Evolutionary conservation across 2,888 invertebrate species (phyloP).

Genomic region (Cheilosia impressa): DNA sequence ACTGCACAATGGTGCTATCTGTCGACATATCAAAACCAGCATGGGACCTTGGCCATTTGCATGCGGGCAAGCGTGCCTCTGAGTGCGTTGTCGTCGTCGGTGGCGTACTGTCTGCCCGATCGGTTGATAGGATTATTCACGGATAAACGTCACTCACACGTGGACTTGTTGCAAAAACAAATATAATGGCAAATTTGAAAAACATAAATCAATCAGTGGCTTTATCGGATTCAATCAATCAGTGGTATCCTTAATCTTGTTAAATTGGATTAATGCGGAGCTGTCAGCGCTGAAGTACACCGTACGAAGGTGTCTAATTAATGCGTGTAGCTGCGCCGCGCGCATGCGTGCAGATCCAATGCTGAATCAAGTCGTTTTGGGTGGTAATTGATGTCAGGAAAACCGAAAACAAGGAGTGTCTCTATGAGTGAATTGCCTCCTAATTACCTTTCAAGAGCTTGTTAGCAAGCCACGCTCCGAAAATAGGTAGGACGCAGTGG

Average conservation of each 20-base stretch:
- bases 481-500: constrained; percentile 25
- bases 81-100: not conserved
- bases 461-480: constrained; percentile 18
- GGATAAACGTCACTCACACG: constrained; percentile 35
- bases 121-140: constrained; percentile 28
- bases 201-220: constrained; percentile 61
- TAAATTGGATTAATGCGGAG: constrained; percentile 35
- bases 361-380: constrained; percentile 42
- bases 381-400: constrained; percentile 43
- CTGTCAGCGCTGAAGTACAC: constrained; percentile 17
- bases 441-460: constrained; percentile 56
- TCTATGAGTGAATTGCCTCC: constrained; percentile 41
- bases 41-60: constrained; percentile 17
- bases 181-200: constrained; percentile 6
- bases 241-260: constrained; percentile 63
- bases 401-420: constrained; percentile 54
- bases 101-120: constrained; percentile 35
- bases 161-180: not conserved
- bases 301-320: constrained; percentile 53
- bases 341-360: constrained; percentile 41
- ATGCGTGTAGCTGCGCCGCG: constrained; percentile 38
- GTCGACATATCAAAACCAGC: constrained; percentile 5
- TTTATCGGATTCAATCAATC: constrained; percentile 63
- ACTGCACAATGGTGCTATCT: constrained; percentile 10
- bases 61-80: not conserved